Evolutionary conservation across 2,888 invertebrate species (phyloP).

Genomic region (Cheilosia urbana): DNA sequence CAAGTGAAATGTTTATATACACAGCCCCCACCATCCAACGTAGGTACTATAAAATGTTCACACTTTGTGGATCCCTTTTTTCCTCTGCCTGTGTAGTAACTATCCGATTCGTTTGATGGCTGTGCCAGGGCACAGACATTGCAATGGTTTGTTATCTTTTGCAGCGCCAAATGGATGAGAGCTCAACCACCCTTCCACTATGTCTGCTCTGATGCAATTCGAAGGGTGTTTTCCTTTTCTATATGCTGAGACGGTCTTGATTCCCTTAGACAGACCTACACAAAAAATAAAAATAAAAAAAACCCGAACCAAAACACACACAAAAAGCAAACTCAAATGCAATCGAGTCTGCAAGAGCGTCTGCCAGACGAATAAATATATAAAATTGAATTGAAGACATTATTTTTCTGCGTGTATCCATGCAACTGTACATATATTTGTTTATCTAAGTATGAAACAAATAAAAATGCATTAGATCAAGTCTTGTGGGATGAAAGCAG

Average conservation of each 20-base stretch:
- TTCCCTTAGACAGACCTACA: conserved; percentile 19
- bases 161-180: conserved; percentile 25
- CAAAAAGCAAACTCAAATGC: conserved; percentile 51
- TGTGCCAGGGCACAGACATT: conserved; percentile 8
- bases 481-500: not conserved
- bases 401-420: conserved; percentile 13
- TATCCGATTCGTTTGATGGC: not conserved
- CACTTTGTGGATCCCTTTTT: conserved; percentile 46
- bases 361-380: conserved; percentile 58
- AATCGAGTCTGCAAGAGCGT: conserved; percentile 64
- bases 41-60: conserved; percentile 52
- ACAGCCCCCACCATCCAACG: conserved; percentile 1
- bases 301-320: not conserved
- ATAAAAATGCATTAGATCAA: conserved; percentile 33
- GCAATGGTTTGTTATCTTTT: conserved; percentile 61
- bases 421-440: conserved; percentile 5
- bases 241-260: not conserved
- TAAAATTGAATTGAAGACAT: conserved; percentile 55
- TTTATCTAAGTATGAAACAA: not conserved
- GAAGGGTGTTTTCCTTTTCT: conserved; percentile 47
- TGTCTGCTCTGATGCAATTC: conserved; percentile 53
- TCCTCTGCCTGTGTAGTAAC: not conserved
- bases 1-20: conserved; percentile 66
- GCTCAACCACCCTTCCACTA: conserved; percentile 8
- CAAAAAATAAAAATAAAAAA: not conserved